A percentile compares a stretch with the other conserved stretches of the same genome.
Evolutionary conservation across 2,113 vertebrate species (phyloP).

Genomic region (Pygoscelis antarcticus): DNA sequence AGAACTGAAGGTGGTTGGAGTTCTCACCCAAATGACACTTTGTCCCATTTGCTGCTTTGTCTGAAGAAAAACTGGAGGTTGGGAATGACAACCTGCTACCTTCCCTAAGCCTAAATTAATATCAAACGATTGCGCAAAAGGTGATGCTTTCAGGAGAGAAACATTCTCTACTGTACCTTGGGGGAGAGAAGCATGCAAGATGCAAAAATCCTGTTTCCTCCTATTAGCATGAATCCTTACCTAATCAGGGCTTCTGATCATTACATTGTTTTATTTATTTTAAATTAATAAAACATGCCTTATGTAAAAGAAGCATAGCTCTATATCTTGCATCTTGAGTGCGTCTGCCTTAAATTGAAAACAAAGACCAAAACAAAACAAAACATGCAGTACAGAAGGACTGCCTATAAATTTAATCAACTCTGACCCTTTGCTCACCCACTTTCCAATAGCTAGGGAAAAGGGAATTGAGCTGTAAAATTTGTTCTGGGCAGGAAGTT

Average conservation of each 20-base stretch:
- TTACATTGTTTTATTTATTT: not conserved
- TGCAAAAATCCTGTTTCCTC: not conserved
- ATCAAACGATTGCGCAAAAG: not conserved
- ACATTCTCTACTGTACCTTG: not conserved
- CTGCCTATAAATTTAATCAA: constrained; percentile 2
- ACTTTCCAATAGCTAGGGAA: not conserved
- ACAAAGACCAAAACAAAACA: not conserved
- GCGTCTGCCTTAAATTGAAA: not conserved
- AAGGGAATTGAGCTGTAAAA: constrained; percentile 56
- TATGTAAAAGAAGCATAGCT: not conserved
- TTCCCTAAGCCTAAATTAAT: not conserved
- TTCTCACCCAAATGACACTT: not conserved
- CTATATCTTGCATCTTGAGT: not conserved
- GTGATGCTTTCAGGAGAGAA: not conserved
- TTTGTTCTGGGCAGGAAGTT: constrained; percentile 34
- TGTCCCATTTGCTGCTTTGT: not conserved
- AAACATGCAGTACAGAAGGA: not conserved
- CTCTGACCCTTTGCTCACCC: not conserved
- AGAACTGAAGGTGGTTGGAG: not conserved
- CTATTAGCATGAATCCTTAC: not conserved
- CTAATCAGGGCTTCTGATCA: not conserved
- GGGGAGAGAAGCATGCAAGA: not conserved
- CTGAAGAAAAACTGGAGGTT: not conserved
- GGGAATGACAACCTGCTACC: not conserved
- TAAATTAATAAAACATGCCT: not conserved